Conservation (phyloP, 30 jellyfish, hydroid and myxozoan genomes). For the Sanderia malayensis region DNA sequence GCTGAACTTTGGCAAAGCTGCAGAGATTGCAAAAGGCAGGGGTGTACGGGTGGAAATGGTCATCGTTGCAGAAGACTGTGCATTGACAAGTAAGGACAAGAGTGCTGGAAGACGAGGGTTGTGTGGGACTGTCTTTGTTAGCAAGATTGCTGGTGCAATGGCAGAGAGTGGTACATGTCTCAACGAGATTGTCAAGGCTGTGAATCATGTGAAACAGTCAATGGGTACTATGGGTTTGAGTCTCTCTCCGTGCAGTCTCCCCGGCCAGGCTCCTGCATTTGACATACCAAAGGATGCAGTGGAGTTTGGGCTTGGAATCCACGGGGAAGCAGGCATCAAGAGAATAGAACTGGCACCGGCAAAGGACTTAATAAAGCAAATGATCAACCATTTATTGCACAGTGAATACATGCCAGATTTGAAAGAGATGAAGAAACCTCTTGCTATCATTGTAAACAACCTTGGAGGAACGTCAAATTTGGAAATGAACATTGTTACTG, state of each 20-base stretch:
- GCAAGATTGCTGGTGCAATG: slow-evolving; percentile 98
- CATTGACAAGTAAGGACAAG: slow-evolving; percentile 80
- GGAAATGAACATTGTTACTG: slow-evolving; percentile 74
- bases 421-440: slow-evolving; percentile 35
- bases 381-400: slow-evolving; percentile 72
- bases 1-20: slow-evolving; percentile 96
- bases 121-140: slow-evolving; percentile 90
- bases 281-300: slow-evolving; percentile 69
- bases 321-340: slow-evolving; percentile 96
- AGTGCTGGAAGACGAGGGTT: slow-evolving; percentile 98
- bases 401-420: slow-evolving; percentile 67
- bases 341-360: slow-evolving; percentile 71
- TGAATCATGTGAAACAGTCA: slow-evolving; percentile 12
- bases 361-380: slow-evolving; percentile 47
- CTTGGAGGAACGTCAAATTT: slow-evolving; percentile 94
- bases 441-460: slow-evolving; percentile 72
- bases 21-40: slow-evolving; percentile 79
- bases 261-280: slow-evolving; percentile 92
- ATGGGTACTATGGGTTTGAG: slow-evolving; percentile 98
- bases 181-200: slow-evolving; percentile 40
- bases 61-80: slow-evolving; percentile 97
- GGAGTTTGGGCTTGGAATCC: slow-evolving; percentile 98
- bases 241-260: slow-evolving; percentile 96
- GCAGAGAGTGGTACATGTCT: slow-evolving; percentile 88
- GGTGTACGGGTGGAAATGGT: slow-evolving; percentile 96